Evolutionary conservation across 2,113 vertebrate species (phyloP).

Genomic region (Dissostichus mawsoni): DNA sequence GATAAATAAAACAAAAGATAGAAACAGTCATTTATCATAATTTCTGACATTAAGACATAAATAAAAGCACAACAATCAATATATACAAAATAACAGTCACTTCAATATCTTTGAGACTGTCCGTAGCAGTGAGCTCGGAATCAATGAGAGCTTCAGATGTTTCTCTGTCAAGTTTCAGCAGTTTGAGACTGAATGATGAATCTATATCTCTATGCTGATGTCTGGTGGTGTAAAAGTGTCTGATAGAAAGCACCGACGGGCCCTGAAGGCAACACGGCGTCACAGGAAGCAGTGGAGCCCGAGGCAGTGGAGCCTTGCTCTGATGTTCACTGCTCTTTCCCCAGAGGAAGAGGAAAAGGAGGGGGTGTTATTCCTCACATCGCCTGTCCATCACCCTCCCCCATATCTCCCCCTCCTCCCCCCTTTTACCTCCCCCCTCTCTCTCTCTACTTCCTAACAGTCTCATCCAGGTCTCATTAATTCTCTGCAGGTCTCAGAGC

Average conservation of each 20-base stretch:
- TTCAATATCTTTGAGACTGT: no score
- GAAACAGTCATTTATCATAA: no score
- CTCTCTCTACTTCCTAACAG: constrained; percentile 3
- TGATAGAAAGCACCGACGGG: neutral
- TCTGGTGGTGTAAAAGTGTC: neutral
- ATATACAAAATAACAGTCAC: no score
- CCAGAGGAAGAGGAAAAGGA: neutral
- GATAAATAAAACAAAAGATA: no score
- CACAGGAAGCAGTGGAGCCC: constrained; percentile 4
- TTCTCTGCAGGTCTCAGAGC: constrained; percentile 44
- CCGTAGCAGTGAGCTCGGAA: no score
- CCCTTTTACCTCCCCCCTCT: neutral
- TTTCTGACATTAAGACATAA: no score
- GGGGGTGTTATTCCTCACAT: constrained; percentile 10
- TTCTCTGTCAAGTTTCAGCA: no score
- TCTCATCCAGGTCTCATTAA: constrained; percentile 31
- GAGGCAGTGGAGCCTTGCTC: neutral
- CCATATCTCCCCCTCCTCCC: no score
- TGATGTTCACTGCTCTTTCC: neutral
- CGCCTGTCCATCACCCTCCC: constrained; percentile 3
- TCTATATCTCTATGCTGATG: no score
- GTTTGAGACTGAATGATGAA: no score
- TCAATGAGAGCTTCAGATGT: no score
- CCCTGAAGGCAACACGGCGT: constrained; percentile 11
- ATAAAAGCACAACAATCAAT: no score